These are phyloP conservation scores for Aegotheles bennettii DNA, from an alignment of 2,113 vertebrate species.

Conservation along the genomic window DNA sequence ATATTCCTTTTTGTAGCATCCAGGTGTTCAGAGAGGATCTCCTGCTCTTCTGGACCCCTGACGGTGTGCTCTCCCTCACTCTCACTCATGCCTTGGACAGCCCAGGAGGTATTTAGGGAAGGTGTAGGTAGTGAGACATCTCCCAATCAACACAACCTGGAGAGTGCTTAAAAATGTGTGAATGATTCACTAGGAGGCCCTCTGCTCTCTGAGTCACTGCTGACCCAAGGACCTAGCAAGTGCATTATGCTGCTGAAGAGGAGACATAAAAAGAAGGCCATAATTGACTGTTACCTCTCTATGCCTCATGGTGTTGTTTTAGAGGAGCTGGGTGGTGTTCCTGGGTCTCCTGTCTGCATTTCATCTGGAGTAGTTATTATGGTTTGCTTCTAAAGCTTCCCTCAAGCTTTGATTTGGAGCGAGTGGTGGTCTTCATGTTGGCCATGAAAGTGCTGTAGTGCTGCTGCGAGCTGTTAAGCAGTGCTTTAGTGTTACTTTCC, in stretches of 20 bases:
- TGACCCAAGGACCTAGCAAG: constrained; percentile 1
- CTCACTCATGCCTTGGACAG: not conserved
- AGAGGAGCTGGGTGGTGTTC: constrained; percentile 19
- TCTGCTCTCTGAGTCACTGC: constrained; percentile 47
- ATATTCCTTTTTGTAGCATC: not conserved
- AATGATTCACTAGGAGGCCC: constrained; percentile 38
- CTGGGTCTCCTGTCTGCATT: constrained; percentile 4
- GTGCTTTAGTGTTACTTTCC: not conserved
- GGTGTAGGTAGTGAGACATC: constrained; percentile 46
- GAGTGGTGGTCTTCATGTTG: not conserved
- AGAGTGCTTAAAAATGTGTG: not conserved
- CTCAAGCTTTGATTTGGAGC: not conserved
- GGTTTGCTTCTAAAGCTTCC: not conserved
- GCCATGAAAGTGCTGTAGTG: not conserved
- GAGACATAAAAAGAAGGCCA: constrained; percentile 3
- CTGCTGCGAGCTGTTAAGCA: not conserved
- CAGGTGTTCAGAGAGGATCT: not conserved
- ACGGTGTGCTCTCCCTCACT: not conserved
- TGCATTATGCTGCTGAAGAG: not conserved
- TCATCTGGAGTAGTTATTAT: not conserved
- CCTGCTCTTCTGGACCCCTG: not conserved
- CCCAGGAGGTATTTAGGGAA: constrained; percentile 14
- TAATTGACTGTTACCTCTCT: not conserved
- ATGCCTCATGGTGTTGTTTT: not conserved
- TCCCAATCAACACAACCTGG: constrained; percentile 12